phyloP scores from a whole-genome alignment of 2,888 invertebrate genomes.

The Pseudococcus viburni region DNA sequence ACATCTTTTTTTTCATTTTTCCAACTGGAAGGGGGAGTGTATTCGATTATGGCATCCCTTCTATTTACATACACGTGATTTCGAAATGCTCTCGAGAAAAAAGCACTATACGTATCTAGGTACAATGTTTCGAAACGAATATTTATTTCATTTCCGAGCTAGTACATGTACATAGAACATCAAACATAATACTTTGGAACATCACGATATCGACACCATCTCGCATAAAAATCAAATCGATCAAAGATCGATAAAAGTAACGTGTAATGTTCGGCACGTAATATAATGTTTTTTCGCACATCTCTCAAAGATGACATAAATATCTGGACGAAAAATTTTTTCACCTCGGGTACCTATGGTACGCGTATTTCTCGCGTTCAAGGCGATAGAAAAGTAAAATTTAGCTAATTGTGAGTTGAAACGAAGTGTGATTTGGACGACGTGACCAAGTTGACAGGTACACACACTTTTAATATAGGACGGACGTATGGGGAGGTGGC shows the following conservation, averaged over 20 bases:
- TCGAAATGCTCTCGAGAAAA: too few relatives aligned
- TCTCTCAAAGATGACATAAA: background rate
- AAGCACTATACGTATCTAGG: background rate
- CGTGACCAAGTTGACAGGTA: conserved; percentile 43
- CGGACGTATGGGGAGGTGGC: background rate
- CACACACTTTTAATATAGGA: conserved; percentile 25
- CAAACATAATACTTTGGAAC: background rate
- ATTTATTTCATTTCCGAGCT: background rate
- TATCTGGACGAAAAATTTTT: background rate
- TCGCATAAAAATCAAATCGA: conserved; percentile 1
- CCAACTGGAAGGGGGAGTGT: too few relatives aligned
- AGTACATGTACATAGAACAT: background rate
- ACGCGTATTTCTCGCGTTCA: background rate
- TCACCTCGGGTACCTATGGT: background rate
- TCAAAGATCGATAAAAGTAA: background rate
- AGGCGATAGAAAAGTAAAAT: conserved; percentile 45
- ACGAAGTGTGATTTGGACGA: conserved; percentile 41
- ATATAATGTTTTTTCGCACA: background rate
- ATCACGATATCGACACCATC: background rate
- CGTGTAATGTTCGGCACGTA: background rate
- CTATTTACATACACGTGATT: too few relatives aligned
- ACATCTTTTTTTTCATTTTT: too few relatives aligned
- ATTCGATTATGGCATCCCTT: too few relatives aligned
- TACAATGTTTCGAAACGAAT: background rate
- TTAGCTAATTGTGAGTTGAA: conserved; percentile 34